A percentile compares a stretch with the other conserved stretches of the same genome.
Conservation (phyloP, 1,140 invertebrate genomes). For the Pemphigus obesinymphae region DNA sequence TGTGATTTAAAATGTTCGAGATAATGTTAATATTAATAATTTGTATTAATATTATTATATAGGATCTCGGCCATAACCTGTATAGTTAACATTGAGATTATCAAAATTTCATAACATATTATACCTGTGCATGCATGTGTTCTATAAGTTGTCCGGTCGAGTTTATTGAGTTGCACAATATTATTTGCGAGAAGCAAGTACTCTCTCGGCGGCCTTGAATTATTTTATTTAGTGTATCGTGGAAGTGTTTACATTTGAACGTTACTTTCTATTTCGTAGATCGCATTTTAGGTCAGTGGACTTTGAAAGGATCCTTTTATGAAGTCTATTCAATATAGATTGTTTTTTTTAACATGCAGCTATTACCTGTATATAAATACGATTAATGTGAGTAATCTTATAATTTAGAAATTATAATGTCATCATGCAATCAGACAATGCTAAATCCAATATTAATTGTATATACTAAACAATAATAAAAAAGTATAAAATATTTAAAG, state of each 20-base stretch:
- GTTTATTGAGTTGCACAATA: background rate
- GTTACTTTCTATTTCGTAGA: slow-evolving; percentile 24
- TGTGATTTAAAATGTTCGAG: background rate
- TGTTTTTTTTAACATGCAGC: background rate
- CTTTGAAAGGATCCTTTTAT: background rate
- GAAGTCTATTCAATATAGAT: background rate
- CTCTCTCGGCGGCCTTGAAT: slow-evolving; percentile 23
- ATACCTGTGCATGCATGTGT: too few species aligned
- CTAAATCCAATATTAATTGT: too few species aligned
- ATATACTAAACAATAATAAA: too few species aligned
- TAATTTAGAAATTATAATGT: too few species aligned
- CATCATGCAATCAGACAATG: too few species aligned
- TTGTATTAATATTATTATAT: background rate
- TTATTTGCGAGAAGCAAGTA: background rate
- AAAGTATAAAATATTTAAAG: too few species aligned
- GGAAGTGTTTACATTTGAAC: background rate
- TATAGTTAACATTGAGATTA: slow-evolving; percentile 15
- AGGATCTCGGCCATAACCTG: background rate
- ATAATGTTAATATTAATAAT: background rate
- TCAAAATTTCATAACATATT: slow-evolving; percentile 15
- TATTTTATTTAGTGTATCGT: background rate
- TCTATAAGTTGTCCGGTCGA: slow-evolving; percentile 1
- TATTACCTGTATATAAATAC: too few species aligned
- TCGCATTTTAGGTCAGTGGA: slow-evolving; percentile 22
- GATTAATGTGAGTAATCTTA: too few species aligned